Evolutionary conservation across 2,888 invertebrate genomes (phyloP).

Genomic region (Noctua comes): DNA sequence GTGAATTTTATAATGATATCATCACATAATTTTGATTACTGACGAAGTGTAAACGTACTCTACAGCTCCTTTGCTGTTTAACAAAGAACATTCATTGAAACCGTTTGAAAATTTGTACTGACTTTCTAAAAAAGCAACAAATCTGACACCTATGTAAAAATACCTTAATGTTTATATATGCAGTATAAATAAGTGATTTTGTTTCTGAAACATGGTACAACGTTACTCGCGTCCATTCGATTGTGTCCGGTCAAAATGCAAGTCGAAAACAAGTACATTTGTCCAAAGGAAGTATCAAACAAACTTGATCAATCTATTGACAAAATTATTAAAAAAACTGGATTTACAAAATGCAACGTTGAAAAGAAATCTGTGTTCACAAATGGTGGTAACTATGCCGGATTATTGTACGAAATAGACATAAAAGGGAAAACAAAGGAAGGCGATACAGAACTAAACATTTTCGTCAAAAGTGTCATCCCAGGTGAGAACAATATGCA

Average conservation of each 20-base stretch:
- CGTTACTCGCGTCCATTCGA: neutral
- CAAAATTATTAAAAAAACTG: slow-evolving; percentile 53
- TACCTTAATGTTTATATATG: neutral
- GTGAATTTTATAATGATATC: neutral
- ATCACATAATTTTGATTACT: neutral
- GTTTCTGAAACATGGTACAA: slow-evolving; percentile 6
- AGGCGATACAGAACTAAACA: slow-evolving; percentile 71
- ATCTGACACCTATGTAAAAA: neutral
- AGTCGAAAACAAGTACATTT: slow-evolving; percentile 23
- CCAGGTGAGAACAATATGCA: slow-evolving; percentile 57
- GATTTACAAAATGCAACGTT: slow-evolving; percentile 38
- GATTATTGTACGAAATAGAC: slow-evolving; percentile 72
- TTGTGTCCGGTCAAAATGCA: slow-evolving; percentile 31
- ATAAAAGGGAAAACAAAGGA: slow-evolving; percentile 72
- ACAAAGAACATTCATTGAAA: neutral
- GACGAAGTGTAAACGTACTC: neutral
- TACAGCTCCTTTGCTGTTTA: neutral
- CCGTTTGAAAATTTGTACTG: neutral
- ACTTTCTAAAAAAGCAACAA: neutral
- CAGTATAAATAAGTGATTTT: slow-evolving; percentile 31
- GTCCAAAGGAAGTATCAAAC: slow-evolving; percentile 21
- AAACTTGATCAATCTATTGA: slow-evolving; percentile 61
- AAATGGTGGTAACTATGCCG: slow-evolving; percentile 78
- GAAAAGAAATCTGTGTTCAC: slow-evolving; percentile 59
- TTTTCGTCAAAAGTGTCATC: slow-evolving; percentile 75